phyloP scores from a whole-genome alignment of 1,140 invertebrate genomes.

The Pectinophora gossypiella region DNA sequence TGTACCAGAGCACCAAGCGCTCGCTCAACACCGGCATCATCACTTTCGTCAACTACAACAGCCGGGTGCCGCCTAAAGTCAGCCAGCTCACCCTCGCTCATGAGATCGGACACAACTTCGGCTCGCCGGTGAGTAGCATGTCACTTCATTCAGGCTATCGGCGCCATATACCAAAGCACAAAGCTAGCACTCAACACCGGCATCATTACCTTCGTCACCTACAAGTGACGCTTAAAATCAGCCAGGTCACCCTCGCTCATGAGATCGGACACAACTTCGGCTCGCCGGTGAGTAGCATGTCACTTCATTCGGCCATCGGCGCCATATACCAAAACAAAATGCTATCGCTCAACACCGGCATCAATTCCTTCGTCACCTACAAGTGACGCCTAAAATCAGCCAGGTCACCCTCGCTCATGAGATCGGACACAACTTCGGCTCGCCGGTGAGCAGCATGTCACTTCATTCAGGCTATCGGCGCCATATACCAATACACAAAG shows the following conservation, averaged over 20 bases:
- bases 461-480: too few relatives aligned
- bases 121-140: slow-evolving; percentile 93
- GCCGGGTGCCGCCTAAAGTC: slow-evolving; percentile 95
- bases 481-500: too few relatives aligned
- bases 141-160: too few relatives aligned
- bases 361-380: slow-evolving; percentile 99
- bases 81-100: slow-evolving; percentile 98
- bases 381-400: slow-evolving; percentile 98
- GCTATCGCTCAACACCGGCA: slow-evolving; percentile 97
- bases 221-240: too few relatives aligned
- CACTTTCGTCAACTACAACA: slow-evolving; percentile 99
- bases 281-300: too few relatives aligned
- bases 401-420: slow-evolving; percentile 99
- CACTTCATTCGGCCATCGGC: slow-evolving; percentile 91
- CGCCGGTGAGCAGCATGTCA: slow-evolving; percentile 93
- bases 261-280: too few relatives aligned
- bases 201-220: too few relatives aligned
- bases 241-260: too few relatives aligned
- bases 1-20: slow-evolving; percentile 94
- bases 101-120: slow-evolving; percentile 99
- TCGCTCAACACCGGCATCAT: slow-evolving; percentile 99
- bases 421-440: slow-evolving; percentile 99
- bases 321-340: slow-evolving; percentile 96
- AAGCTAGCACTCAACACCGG: too few relatives aligned
- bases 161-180: too few relatives aligned